These are phyloP conservation scores for Styela plicata DNA, from an alignment of 23 tunicate species.

Conservation along the genomic window DNA sequence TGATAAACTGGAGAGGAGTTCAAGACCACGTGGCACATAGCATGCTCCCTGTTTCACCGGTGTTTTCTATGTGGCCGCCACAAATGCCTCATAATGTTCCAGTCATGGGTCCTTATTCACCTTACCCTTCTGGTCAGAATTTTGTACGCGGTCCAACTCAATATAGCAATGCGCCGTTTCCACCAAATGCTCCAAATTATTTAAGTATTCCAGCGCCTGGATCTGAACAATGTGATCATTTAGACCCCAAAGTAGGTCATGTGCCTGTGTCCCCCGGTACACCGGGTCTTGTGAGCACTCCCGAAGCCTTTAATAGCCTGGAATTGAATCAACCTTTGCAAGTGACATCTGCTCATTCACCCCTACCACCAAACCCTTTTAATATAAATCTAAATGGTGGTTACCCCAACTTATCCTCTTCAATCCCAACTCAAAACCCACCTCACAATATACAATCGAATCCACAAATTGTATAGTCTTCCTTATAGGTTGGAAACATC, in stretches of 20 bases:
- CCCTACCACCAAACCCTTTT: neutral
- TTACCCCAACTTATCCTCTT: neutral
- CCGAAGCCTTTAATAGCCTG: slow-evolving; percentile 59
- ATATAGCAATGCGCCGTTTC: neutral
- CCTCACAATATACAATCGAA: neutral
- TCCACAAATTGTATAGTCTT: too few relatives aligned
- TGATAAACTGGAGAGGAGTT: neutral
- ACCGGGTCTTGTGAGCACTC: slow-evolving; percentile 36
- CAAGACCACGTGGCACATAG: neutral
- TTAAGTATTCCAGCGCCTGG: neutral
- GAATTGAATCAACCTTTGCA: slow-evolving; percentile 26
- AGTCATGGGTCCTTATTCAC: neutral
- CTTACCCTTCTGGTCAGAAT: neutral
- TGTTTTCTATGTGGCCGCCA: slow-evolving; percentile 10
- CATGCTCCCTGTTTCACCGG: neutral
- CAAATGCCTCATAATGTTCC: slow-evolving; percentile 3
- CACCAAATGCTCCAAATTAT: neutral
- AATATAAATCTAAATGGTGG: neutral
- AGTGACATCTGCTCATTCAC: neutral
- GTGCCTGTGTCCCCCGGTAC: slow-evolving; percentile 22
- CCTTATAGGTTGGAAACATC: too few relatives aligned
- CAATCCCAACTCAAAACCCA: neutral
- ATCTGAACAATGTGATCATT: neutral
- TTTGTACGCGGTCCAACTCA: neutral
- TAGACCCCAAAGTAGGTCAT: neutral